phyloP scores from a whole-genome alignment of 2,888 invertebrate species.

The Epinotia demarniana region DNA sequence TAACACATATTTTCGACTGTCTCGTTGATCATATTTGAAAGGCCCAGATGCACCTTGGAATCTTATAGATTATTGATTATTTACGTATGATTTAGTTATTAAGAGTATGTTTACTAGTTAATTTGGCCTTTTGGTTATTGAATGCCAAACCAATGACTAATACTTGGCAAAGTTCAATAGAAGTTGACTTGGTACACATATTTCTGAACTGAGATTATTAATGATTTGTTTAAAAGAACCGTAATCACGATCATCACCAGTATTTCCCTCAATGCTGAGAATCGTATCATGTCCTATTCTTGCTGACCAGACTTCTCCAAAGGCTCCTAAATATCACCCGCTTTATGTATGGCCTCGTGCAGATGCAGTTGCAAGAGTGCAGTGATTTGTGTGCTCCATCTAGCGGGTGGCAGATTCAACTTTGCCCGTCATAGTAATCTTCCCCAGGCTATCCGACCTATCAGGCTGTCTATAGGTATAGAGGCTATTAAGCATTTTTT shows the following conservation, averaged over 20 bases:
- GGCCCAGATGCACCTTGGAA: background rate
- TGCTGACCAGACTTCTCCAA: no score
- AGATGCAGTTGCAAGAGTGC: no score
- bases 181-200: background rate
- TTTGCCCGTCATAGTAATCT: no score
- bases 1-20: background rate
- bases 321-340: no score
- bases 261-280: no score
- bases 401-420: no score
- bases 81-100: conserved; percentile 4
- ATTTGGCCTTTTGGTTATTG: conserved; percentile 1
- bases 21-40: background rate
- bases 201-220: background rate
- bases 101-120: background rate
- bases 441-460: no score
- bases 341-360: no score
- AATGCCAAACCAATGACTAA: conserved; percentile 15
- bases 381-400: no score
- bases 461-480: no score
- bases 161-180: conserved; percentile 4
- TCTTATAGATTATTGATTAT: background rate
- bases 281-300: no score
- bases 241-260: background rate
- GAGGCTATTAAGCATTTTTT: no score
- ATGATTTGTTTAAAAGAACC: background rate